These are phyloP conservation scores for Sebastes itinus DNA, from an alignment of 2,797 vertebrate species.

Conservation along the genomic window DNA sequence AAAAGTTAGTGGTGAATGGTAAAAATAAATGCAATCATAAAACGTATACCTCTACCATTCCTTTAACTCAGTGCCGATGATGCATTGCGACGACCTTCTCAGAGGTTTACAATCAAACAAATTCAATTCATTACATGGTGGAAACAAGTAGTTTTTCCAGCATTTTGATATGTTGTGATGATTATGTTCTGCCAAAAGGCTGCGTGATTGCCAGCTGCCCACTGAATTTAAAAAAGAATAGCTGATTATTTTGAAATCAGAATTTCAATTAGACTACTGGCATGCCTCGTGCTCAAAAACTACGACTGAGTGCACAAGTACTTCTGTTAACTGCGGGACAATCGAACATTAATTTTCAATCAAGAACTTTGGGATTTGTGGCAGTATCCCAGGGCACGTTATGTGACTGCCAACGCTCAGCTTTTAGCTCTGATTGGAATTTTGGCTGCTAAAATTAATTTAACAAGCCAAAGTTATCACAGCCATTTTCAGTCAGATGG, in stretches of 20 bases:
- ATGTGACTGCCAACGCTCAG: constrained; percentile 42
- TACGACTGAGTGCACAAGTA: constrained; percentile 16
- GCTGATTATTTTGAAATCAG: constrained; percentile 58
- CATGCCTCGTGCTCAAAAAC: constrained; percentile 11
- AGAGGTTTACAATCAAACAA: constrained; percentile 9
- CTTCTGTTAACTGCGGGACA: constrained; percentile 46
- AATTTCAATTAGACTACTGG: constrained; percentile 55
- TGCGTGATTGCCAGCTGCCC: constrained; percentile 21
- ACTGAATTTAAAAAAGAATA: constrained; percentile 45
- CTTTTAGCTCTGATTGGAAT: constrained; percentile 40
- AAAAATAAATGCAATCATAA: not conserved
- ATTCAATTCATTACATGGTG: not conserved
- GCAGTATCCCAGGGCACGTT: constrained; percentile 42
- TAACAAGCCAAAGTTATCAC: constrained; percentile 38
- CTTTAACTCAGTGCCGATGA: not conserved
- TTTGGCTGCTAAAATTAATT: constrained; percentile 44
- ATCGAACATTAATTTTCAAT: constrained; percentile 56
- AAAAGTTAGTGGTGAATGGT: not conserved
- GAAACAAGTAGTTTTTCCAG: not conserved
- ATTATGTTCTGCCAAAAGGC: constrained; percentile 27
- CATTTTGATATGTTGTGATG: constrained; percentile 7
- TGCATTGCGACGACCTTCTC: not conserved
- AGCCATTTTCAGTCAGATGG: constrained; percentile 27
- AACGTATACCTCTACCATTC: not conserved
- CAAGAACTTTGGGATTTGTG: constrained; percentile 48